Conservation (phyloP, 1,140 invertebrate species). For the Drosophila trapezifrons region DNA sequence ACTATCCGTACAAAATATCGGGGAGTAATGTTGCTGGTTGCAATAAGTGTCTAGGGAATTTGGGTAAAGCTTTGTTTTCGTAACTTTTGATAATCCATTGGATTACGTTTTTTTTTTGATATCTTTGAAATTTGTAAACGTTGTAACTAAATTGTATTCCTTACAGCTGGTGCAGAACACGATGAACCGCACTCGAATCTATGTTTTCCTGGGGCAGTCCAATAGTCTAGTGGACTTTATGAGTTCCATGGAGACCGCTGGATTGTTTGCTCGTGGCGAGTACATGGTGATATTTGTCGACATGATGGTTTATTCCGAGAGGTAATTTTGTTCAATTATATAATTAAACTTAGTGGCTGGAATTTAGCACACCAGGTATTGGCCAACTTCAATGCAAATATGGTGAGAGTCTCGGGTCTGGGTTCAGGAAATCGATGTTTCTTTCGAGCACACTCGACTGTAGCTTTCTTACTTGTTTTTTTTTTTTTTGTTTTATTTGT, state of each 20-base stretch:
- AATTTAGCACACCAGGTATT: background rate
- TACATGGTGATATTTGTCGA: conserved; percentile 98
- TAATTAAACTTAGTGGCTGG: background rate
- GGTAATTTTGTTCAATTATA: conserved; percentile 21
- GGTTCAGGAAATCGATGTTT: too few species aligned
- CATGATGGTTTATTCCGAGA: conserved; percentile 90
- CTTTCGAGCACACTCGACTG: too few species aligned
- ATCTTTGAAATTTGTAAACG: background rate
- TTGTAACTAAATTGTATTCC: background rate
- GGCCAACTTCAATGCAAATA: too few species aligned
- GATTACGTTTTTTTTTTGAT: background rate
- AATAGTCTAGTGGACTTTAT: conserved; percentile 94
- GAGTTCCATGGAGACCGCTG: conserved; percentile 93
- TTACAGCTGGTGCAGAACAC: conserved; percentile 91
- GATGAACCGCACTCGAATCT: conserved; percentile 95
- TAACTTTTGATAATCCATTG: too few species aligned
- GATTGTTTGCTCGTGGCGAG: conserved; percentile 94
- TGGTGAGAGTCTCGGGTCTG: too few species aligned
- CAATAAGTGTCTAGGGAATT: too few species aligned
- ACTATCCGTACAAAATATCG: too few species aligned
- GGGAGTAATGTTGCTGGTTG: too few species aligned
- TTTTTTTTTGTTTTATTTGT: too few species aligned
- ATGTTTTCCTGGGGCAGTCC: conserved; percentile 94
- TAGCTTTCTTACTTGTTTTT: too few species aligned
- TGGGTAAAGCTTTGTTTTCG: too few species aligned